Conservation (phyloP, 2,888 invertebrate species). For the Acholoe squamosa region DNA sequence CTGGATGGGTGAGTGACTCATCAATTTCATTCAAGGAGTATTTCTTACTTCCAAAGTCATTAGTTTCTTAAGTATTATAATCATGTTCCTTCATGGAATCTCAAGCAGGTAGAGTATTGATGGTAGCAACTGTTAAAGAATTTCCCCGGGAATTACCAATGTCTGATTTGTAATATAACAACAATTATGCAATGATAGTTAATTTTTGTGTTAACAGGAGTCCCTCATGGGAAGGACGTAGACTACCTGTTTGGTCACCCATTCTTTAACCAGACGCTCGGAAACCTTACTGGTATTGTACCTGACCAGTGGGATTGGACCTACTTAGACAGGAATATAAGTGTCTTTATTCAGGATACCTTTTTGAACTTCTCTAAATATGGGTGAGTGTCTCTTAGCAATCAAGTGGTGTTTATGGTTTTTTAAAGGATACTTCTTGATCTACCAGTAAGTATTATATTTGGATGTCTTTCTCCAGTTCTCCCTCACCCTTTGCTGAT, state of each 20-base stretch:
- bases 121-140: no score
- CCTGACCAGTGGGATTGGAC: constrained; percentile 80
- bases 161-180: no score
- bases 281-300: constrained; percentile 78
- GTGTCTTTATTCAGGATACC: constrained; percentile 84
- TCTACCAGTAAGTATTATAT: neutral
- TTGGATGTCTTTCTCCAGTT: neutral
- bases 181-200: no score
- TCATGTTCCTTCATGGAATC: no score
- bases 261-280: constrained; percentile 83
- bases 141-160: no score
- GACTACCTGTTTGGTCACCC: constrained; percentile 85
- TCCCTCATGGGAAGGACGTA: constrained; percentile 83
- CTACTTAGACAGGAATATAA: constrained; percentile 83
- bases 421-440: neutral
- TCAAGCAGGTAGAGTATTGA: no score
- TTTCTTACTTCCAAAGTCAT: neutral
- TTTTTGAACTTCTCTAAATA: constrained; percentile 84
- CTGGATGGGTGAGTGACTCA: constrained; percentile 82
- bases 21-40: no score
- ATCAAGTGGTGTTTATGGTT: neutral
- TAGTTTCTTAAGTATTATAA: neutral
- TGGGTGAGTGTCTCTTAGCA: constrained; percentile 79
- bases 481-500: neutral
- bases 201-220: no score